A percentile compares a stretch with the other conserved stretches of the same genome.
phyloP scores from a whole-genome alignment of 1,140 invertebrate genomes.

The Cardiocondyla obscurior region DNA sequence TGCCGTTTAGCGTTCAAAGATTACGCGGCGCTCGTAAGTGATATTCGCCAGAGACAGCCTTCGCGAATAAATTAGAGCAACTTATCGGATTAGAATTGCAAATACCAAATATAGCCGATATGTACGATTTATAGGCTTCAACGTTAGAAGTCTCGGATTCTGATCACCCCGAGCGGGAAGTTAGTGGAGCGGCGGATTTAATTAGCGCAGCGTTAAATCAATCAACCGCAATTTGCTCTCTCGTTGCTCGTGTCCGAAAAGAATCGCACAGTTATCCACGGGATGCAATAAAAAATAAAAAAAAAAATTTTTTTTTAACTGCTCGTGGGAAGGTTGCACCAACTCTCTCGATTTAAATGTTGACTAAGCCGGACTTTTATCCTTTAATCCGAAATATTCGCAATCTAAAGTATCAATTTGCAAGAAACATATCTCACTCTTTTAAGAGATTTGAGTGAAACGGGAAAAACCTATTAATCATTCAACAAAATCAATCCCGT shows the following conservation, averaged over 20 bases:
- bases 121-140: not conserved
- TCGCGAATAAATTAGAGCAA: not conserved
- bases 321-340: not conserved
- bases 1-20: not conserved
- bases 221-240: not conserved
- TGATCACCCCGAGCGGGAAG: not conserved
- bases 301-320: too few relatives aligned
- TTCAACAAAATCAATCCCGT: not conserved
- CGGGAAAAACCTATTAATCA: not conserved
- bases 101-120: not conserved
- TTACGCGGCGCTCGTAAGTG: not conserved
- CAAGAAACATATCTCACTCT: not conserved
- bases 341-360: not conserved
- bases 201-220: constrained; percentile 7
- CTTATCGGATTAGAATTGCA: not conserved
- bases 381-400: not conserved
- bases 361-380: not conserved
- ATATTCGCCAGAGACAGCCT: not conserved
- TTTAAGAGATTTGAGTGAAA: not conserved
- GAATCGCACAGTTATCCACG: not conserved
- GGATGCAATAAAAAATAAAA: not conserved
- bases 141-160: not conserved
- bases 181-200: constrained; percentile 1
- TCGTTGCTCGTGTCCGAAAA: constrained; percentile 14
- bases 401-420: too few relatives aligned